Evolutionary conservation across 2,888 invertebrate genomes (phyloP).

Genomic region (Idaea dimidiata): DNA sequence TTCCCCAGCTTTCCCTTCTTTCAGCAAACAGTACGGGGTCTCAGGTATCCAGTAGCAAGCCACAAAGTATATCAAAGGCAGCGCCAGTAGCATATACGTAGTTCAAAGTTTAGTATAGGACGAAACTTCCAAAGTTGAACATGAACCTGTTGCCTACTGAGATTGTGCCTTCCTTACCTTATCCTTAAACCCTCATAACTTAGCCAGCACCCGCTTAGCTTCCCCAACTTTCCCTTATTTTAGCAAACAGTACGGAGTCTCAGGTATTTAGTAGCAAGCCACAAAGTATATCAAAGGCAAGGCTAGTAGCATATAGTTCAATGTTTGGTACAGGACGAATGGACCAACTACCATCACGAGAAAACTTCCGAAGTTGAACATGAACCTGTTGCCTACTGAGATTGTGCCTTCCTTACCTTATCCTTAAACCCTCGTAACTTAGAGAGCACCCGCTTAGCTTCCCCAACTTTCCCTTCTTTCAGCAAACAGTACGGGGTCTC

Average conservation of each 20-base stretch:
- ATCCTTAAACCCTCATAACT: slow-evolving; percentile 55
- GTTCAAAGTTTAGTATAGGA: slow-evolving; percentile 58
- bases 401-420: slow-evolving; percentile 52
- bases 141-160: no score
- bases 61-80: slow-evolving; percentile 69
- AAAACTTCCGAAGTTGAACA: slow-evolving; percentile 61
- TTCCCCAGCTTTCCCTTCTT: slow-evolving; percentile 63
- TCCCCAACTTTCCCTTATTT: slow-evolving; percentile 68
- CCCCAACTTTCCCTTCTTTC: slow-evolving; percentile 67
- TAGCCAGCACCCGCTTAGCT: slow-evolving; percentile 61
- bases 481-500: slow-evolving; percentile 82
- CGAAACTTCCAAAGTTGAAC: no score
- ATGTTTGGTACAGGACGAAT: slow-evolving; percentile 52
- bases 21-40: slow-evolving; percentile 80
- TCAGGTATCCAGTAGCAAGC: slow-evolving; percentile 80
- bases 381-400: slow-evolving; percentile 47
- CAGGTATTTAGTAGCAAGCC: slow-evolving; percentile 78
- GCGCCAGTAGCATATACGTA: slow-evolving; percentile 57
- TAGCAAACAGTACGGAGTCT: slow-evolving; percentile 81
- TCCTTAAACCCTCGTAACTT: slow-evolving; percentile 57
- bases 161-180: slow-evolving; percentile 44
- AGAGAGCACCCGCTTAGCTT: slow-evolving; percentile 61
- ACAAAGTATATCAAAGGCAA: slow-evolving; percentile 69
- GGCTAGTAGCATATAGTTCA: slow-evolving; percentile 63
- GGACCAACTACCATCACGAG: slow-evolving; percentile 63